Conservation (phyloP, 2,797 vertebrate species). For the Lagodon rhomboides region DNA sequence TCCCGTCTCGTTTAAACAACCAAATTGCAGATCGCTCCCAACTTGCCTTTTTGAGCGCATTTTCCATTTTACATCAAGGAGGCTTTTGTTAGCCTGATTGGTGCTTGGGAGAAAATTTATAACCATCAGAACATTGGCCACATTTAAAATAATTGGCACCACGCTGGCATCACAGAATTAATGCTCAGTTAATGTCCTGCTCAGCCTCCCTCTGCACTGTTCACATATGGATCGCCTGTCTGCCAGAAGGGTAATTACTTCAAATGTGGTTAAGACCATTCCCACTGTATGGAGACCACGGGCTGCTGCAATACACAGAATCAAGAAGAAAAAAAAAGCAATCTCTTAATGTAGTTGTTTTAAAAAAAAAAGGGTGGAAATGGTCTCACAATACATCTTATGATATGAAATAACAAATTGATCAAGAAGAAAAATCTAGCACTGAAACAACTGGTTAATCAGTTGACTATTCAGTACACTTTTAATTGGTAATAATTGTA, state of each 20-base stretch:
- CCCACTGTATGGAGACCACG: constrained; percentile 30
- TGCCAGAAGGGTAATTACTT: constrained; percentile 65
- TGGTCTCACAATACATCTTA: not conserved
- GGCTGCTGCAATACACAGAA: constrained; percentile 9
- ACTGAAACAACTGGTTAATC: not conserved
- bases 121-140: constrained; percentile 57
- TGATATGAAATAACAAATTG: not conserved
- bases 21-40: not conserved
- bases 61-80: constrained; percentile 37
- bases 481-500: not conserved
- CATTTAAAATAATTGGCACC: constrained; percentile 74
- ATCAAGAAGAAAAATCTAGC: not conserved
- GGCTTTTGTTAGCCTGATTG: constrained; percentile 47
- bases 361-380: constrained; percentile 9
- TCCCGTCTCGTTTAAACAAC: not conserved
- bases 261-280: constrained; percentile 54
- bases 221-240: constrained; percentile 73
- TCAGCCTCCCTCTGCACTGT: constrained; percentile 61
- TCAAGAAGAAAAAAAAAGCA: not conserved
- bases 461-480: not conserved
- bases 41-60: not conserved
- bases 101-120: constrained; percentile 48
- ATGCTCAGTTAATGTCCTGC: constrained; percentile 73
- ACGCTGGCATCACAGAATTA: constrained; percentile 67
- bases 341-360: constrained; percentile 37